phyloP scores from a whole-genome alignment of 2,888 invertebrate genomes.

The Timema cristinae region DNA sequence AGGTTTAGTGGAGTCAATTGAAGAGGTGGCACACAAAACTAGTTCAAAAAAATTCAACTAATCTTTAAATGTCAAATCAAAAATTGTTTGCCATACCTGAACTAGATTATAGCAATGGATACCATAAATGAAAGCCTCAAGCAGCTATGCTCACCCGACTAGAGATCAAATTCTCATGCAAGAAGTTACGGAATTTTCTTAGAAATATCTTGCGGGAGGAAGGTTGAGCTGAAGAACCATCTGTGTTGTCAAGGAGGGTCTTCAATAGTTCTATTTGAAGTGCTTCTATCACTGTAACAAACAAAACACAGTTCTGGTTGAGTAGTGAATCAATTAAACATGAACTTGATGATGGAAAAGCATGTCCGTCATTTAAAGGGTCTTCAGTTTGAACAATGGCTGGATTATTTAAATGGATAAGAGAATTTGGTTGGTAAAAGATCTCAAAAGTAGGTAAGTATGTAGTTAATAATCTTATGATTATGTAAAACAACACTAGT shows the following conservation, averaged over 20 bases:
- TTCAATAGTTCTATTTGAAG: constrained; percentile 54
- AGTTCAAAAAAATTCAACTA: too few relatives aligned
- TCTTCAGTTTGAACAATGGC: too few relatives aligned
- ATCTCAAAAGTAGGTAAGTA: too few relatives aligned
- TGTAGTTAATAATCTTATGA: too few relatives aligned
- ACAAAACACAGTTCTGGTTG: constrained; percentile 26
- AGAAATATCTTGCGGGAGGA: constrained; percentile 72
- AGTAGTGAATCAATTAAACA: not conserved
- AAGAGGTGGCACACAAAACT: too few relatives aligned
- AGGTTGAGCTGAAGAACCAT: constrained; percentile 56
- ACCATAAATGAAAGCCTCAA: not conserved
- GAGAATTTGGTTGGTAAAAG: too few relatives aligned
- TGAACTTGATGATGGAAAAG: not conserved
- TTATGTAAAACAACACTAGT: too few relatives aligned
- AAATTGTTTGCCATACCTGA: not conserved
- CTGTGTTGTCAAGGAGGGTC: constrained; percentile 62
- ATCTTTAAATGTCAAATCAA: too few relatives aligned
- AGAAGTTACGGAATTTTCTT: constrained; percentile 62
- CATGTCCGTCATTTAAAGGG: too few relatives aligned
- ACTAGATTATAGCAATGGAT: not conserved
- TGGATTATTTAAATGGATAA: too few relatives aligned
- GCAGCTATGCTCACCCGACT: constrained; percentile 54
- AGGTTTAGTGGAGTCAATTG: too few relatives aligned
- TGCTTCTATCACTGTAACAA: constrained; percentile 49
- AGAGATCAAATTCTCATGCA: constrained; percentile 53